Conservation (phyloP, 1,140 invertebrate genomes). For the Drosophila persimilis region DNA sequence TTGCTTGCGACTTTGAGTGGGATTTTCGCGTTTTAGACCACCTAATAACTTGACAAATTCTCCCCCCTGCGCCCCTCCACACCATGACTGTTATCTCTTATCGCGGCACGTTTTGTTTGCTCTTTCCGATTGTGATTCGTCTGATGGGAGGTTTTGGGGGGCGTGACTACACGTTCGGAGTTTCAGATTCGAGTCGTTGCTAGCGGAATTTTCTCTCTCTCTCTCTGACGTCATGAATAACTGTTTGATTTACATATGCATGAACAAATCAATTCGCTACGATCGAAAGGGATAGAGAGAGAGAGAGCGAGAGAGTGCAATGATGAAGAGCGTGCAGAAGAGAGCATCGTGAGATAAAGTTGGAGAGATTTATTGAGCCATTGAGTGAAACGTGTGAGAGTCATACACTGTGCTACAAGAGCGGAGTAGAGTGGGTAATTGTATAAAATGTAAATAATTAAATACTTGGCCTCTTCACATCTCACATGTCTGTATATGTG, state of each 20-base stretch:
- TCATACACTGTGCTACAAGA: constrained; percentile 19
- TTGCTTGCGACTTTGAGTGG: constrained; percentile 17
- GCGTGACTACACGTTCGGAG: constrained; percentile 21
- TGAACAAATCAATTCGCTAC: constrained; percentile 25
- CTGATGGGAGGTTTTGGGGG: constrained; percentile 10
- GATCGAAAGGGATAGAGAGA: neutral
- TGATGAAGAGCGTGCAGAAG: neutral
- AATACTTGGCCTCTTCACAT: no score
- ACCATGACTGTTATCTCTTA: constrained; percentile 34
- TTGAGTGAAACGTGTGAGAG: constrained; percentile 23
- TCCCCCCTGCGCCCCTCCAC: neutral
- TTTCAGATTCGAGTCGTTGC: constrained; percentile 30
- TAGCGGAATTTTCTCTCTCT: constrained; percentile 20
- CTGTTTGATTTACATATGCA: constrained; percentile 54
- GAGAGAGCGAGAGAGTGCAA: constrained; percentile 2
- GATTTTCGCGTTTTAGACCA: constrained; percentile 17
- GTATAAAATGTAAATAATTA: no score
- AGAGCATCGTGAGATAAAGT: constrained; percentile 4
- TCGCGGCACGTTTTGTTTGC: constrained; percentile 61
- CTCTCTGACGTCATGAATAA: constrained; percentile 63
- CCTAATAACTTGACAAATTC: constrained; percentile 25
- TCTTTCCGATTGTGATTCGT: constrained; percentile 16
- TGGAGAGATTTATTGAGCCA: constrained; percentile 10
- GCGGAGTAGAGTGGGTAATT: neutral
- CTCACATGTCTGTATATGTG: neutral